Conservation (phyloP, 2,113 vertebrate species). For the Lynx canadensis region DNA sequence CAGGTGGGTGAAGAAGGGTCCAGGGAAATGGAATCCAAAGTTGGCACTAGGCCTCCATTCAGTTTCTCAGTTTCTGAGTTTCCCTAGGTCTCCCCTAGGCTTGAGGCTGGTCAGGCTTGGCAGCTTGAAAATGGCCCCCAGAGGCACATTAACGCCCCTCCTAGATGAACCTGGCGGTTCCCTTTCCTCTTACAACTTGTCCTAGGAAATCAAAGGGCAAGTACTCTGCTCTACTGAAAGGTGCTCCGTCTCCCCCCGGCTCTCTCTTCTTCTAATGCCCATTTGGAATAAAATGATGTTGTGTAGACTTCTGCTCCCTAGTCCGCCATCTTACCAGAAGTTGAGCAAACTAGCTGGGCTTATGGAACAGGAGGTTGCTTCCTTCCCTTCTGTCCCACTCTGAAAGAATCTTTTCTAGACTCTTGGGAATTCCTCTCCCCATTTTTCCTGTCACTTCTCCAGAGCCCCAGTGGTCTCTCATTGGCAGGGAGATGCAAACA, state of each 20-base stretch:
- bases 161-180: background rate
- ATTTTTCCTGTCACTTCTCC: background rate
- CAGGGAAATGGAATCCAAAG: background rate
- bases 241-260: too few relatives aligned
- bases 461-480: background rate
- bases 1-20: background rate
- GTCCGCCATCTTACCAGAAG: background rate
- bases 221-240: background rate
- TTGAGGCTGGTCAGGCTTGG: background rate
- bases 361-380: background rate
- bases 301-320: background rate
- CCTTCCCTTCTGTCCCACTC: background rate
- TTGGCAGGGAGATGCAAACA: background rate
- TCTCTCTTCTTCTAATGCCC: background rate
- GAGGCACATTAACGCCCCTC: background rate
- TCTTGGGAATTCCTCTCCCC: background rate
- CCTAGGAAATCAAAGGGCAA: background rate
- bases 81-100: background rate
- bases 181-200: constrained; percentile 11
- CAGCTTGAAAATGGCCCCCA: background rate
- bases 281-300: background rate
- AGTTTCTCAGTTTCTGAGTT: background rate
- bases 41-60: background rate
- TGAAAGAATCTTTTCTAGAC: background rate
- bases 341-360: background rate